phyloP scores from a whole-genome alignment of 2,797 vertebrate species.

The Sardinella longiceps region DNA sequence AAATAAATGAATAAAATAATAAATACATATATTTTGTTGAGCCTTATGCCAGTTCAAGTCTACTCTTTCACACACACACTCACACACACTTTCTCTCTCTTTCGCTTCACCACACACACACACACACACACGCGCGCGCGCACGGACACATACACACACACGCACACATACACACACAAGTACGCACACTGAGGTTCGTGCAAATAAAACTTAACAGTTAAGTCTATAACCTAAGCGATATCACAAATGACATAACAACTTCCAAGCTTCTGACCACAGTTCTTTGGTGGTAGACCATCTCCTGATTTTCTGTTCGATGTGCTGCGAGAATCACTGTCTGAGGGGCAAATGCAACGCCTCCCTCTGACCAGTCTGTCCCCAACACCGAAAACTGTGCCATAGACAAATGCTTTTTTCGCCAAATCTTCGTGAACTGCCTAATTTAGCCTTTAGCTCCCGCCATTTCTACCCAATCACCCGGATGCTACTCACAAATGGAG shows the following conservation, averaged over 20 bases:
- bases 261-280: not conserved
- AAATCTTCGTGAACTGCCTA: conserved; percentile 50
- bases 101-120: conserved; percentile 16
- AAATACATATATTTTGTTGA: not conserved
- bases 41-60: conserved; percentile 24
- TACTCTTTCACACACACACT: conserved; percentile 4
- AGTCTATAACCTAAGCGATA: not conserved
- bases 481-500: conserved; percentile 71
- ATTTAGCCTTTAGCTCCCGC: conserved; percentile 71
- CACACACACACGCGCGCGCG: conserved; percentile 30
- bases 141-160: conserved; percentile 26
- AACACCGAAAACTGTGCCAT: conserved; percentile 13
- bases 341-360: conserved; percentile 16
- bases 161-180: conserved; percentile 28
- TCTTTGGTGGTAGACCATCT: not conserved
- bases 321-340: conserved; percentile 7
- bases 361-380: conserved; percentile 1
- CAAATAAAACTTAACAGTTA: not conserved
- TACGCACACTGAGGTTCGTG: not conserved
- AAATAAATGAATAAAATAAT: too few relatives aligned
- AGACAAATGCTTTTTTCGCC: conserved; percentile 47
- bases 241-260: not conserved
- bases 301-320: not conserved
- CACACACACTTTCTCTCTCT: not conserved
- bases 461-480: conserved; percentile 72